These are phyloP conservation scores for Potamilus streckersoni DNA, from an alignment of 1,140 invertebrate species.

Conservation along the genomic window DNA sequence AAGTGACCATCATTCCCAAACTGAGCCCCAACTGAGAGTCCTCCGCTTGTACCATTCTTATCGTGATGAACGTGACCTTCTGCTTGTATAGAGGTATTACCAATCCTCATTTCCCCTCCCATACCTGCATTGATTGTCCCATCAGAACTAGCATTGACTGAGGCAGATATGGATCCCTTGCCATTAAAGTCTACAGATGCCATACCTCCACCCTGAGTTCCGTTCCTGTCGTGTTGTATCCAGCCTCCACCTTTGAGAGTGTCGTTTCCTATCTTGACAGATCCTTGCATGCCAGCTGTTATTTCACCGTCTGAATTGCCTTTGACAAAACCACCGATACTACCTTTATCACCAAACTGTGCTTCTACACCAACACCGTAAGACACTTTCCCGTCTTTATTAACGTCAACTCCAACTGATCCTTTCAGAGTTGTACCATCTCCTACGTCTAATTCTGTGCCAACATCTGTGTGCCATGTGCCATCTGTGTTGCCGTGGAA, in stretches of 20 bases:
- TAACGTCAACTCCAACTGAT: neutral
- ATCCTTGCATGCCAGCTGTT: constrained; percentile 1
- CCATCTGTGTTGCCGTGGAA: neutral
- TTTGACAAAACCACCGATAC: constrained; percentile 1
- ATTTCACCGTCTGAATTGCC: constrained; percentile 3
- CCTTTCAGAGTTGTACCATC: neutral
- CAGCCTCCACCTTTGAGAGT: constrained; percentile 1
- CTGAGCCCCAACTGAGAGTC: neutral
- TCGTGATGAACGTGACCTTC: constrained; percentile 4
- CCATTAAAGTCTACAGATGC: neutral
- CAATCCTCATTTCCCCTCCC: neutral
- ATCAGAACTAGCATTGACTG: constrained; percentile 3
- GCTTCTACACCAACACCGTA: neutral
- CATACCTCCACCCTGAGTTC: constrained; percentile 1
- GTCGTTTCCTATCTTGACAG: neutral
- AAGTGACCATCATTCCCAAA: neutral
- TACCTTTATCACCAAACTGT: neutral
- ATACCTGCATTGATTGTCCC: constrained; percentile 1
- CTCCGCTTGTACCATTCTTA: constrained; percentile 3
- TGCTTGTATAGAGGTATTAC: neutral
- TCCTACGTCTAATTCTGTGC: constrained; percentile 1
- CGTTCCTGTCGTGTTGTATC: neutral
- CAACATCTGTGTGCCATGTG: neutral
- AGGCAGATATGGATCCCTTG: neutral
- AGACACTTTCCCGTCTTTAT: neutral